Conservation (phyloP, 2,113 vertebrate species). For the Bos javanicus region DNA sequence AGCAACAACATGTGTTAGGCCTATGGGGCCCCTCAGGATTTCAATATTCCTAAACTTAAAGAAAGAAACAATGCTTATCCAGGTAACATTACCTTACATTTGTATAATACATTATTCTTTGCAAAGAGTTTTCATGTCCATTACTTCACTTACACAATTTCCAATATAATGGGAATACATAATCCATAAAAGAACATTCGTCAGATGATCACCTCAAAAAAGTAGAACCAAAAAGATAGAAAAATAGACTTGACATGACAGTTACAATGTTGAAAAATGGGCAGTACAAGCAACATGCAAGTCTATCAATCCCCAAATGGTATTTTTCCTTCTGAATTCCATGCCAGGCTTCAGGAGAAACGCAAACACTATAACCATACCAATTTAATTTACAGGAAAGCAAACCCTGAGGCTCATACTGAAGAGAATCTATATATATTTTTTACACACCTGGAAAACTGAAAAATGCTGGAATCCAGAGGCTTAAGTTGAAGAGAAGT, state of each 20-base stretch:
- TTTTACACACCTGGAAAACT: slow-evolving; percentile 59
- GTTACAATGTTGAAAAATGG: background rate
- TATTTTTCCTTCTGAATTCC: slow-evolving; percentile 13
- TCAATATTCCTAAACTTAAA: slow-evolving; percentile 3
- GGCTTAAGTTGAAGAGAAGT: slow-evolving; percentile 31
- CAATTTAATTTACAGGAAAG: background rate
- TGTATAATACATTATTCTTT: background rate
- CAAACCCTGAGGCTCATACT: background rate
- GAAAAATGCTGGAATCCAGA: slow-evolving; percentile 40
- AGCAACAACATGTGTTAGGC: background rate
- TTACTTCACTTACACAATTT: slow-evolving; percentile 1
- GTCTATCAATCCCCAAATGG: background rate
- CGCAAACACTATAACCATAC: background rate
- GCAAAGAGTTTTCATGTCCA: background rate
- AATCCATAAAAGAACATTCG: background rate
- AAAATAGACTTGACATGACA: background rate
- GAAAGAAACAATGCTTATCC: background rate
- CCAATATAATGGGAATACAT: background rate
- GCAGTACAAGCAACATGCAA: background rate
- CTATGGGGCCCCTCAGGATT: background rate
- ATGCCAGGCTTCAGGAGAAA: background rate
- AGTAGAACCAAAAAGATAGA: background rate
- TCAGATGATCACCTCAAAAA: background rate
- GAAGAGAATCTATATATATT: background rate
- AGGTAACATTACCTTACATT: background rate